These are phyloP conservation scores for Eupithecia subumbrata DNA, from an alignment of 2,888 invertebrate genomes.

Conservation along the genomic window DNA sequence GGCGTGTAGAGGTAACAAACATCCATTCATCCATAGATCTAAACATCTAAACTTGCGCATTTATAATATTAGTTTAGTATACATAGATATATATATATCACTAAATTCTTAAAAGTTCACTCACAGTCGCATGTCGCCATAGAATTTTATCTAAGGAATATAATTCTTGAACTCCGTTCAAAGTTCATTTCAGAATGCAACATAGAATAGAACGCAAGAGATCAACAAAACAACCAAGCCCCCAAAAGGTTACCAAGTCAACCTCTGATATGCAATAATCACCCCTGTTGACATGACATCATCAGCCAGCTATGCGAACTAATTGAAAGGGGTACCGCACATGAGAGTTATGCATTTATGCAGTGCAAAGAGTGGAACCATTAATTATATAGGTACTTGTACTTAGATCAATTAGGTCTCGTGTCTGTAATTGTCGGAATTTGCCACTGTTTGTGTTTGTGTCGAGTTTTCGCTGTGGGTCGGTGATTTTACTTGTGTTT, in stretches of 20 bases:
- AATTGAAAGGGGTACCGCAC: conserved; percentile 38
- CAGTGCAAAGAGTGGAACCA: conserved; percentile 30
- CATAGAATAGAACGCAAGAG: background rate
- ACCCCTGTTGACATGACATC: conserved; percentile 31
- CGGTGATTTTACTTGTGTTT: background rate
- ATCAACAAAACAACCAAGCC: conserved; percentile 11
- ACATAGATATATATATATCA: background rate
- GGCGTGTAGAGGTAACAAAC: too few species aligned
- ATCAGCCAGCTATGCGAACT: conserved; percentile 35
- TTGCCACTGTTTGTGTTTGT: conserved; percentile 24
- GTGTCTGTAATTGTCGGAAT: conserved; percentile 29
- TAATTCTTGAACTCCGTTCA: background rate
- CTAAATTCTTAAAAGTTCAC: background rate
- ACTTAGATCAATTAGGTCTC: conserved; percentile 13
- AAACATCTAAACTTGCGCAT: too few species aligned
- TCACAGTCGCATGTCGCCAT: background rate
- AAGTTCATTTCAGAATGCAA: background rate
- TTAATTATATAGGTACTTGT: conserved; percentile 20
- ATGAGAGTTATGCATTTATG: conserved; percentile 29
- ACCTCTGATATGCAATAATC: conserved; percentile 15
- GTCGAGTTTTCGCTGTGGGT: background rate
- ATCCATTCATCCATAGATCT: too few species aligned
- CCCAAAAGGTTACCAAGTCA: conserved; percentile 20
- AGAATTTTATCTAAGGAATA: background rate
- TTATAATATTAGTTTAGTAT: too few species aligned